A percentile compares a stretch with the other conserved stretches of the same genome.
These are phyloP conservation scores for Byasa hedistus DNA, from an alignment of 2,888 invertebrate genomes.

Conservation along the genomic window DNA sequence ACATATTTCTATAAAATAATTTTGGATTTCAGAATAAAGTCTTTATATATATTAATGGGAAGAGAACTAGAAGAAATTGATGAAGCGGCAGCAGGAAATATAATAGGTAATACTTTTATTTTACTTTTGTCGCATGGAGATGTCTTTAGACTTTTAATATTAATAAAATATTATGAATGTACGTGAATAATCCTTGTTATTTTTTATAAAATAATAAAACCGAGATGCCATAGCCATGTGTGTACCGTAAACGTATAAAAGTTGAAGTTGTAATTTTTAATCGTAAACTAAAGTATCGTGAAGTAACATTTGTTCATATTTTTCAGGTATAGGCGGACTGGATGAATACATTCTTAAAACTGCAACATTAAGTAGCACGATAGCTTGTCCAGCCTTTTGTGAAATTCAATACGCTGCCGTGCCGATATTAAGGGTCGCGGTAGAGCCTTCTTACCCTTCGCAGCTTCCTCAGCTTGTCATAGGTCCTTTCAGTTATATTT, in stretches of 20 bases:
- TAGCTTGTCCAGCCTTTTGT: constrained; percentile 92
- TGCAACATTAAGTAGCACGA: constrained; percentile 90
- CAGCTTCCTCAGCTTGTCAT: constrained; percentile 87
- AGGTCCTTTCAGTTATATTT: constrained; percentile 51
- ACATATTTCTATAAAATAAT: too few relatives aligned
- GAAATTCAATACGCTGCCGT: constrained; percentile 88
- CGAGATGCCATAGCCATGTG: too few relatives aligned
- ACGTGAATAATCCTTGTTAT: too few relatives aligned
- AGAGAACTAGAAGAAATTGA: constrained; percentile 90
- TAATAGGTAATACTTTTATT: constrained; percentile 81
- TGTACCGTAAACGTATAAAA: too few relatives aligned
- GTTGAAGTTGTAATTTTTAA: too few relatives aligned
- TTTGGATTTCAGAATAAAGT: constrained; percentile 79
- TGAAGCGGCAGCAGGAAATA: constrained; percentile 92
- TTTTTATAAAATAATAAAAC: too few relatives aligned
- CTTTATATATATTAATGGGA: constrained; percentile 95
- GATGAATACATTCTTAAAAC: constrained; percentile 92
- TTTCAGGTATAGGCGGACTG: constrained; percentile 89
- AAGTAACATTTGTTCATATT: too few relatives aligned
- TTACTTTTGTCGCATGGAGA: neutral
- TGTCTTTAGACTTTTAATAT: too few relatives aligned
- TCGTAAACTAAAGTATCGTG: too few relatives aligned
- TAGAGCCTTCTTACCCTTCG: constrained; percentile 90
- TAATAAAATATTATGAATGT: too few relatives aligned
- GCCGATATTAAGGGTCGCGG: constrained; percentile 95